Conservation (phyloP, 2,113 vertebrate genomes). For the Psilopsiagon aurifrons region DNA sequence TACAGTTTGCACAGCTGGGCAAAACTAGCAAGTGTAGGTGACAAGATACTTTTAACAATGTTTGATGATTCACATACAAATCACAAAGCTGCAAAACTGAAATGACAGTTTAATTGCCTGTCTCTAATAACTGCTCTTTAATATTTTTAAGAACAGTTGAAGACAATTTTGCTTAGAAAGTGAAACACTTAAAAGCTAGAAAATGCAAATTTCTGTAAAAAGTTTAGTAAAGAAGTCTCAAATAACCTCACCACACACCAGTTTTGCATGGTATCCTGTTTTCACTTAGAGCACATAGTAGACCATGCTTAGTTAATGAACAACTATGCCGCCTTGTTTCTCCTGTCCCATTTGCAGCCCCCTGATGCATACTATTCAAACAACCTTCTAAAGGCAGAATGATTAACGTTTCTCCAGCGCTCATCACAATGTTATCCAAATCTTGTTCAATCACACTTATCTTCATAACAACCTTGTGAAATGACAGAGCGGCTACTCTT, state of each 20-base stretch:
- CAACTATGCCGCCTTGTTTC: background rate
- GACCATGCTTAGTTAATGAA: background rate
- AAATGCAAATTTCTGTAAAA: background rate
- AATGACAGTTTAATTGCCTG: background rate
- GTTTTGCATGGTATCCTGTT: background rate
- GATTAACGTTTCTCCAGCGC: slow-evolving; percentile 28
- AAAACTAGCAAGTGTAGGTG: background rate
- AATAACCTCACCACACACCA: background rate
- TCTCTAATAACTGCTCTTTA: background rate
- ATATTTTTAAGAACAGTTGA: background rate
- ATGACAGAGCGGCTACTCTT: background rate
- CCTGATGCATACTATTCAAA: slow-evolving; percentile 5
- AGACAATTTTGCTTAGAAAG: background rate
- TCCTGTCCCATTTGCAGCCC: slow-evolving; percentile 5
- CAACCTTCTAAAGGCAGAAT: slow-evolving; percentile 6
- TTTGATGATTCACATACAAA: background rate
- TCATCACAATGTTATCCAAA: background rate
- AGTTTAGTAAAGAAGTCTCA: background rate
- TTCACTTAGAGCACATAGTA: background rate
- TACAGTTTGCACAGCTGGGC: background rate
- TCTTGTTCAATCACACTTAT: slow-evolving; percentile 45
- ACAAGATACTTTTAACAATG: background rate
- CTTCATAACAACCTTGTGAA: slow-evolving; percentile 23
- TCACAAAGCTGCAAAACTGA: background rate
- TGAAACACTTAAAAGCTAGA: background rate